Percentiles rank a stretch among this genome's conserved stretches.
These are phyloP conservation scores for Etheostoma spectabile DNA, from an alignment of 2,113 vertebrate genomes.

Conservation along the genomic window DNA sequence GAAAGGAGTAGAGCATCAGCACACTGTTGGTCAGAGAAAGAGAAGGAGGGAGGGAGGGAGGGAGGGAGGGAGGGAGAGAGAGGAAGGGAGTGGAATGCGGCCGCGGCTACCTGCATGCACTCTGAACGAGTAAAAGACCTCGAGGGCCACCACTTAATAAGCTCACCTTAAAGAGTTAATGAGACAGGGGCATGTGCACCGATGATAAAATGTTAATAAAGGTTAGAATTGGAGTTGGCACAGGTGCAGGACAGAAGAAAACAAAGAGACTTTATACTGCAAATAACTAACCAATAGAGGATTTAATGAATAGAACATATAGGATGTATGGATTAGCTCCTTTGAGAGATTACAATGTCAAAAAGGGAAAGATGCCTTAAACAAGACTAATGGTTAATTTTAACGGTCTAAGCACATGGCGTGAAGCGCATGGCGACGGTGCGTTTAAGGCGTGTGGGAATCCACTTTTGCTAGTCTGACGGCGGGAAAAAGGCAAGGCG, in stretches of 20 bases:
- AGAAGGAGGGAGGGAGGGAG: too few species aligned
- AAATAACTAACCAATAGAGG: not conserved
- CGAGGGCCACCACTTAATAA: conserved; percentile 53
- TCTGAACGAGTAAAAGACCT: conserved; percentile 39
- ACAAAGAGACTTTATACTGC: not conserved
- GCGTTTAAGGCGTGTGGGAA: too few species aligned
- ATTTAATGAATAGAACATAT: not conserved
- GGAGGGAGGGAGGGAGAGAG: not conserved
- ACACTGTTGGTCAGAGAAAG: not conserved
- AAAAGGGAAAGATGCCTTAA: too few species aligned
- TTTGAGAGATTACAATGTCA: not conserved
- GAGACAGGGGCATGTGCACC: conserved; percentile 4
- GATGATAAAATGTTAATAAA: not conserved
- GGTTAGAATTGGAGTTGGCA: not conserved
- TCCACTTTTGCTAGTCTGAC: too few species aligned
- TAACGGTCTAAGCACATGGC: too few species aligned
- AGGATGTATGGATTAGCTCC: not conserved
- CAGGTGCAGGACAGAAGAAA: not conserved
- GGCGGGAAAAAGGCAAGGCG: too few species aligned
- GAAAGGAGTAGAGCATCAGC: conserved; percentile 2
- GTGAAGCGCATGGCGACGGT: too few species aligned
- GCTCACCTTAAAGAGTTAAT: conserved; percentile 56
- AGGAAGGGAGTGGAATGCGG: conserved; percentile 32
- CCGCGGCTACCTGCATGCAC: conserved; percentile 27
- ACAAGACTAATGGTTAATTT: too few species aligned